Evolutionary conservation across 2,113 vertebrate genomes (phyloP), one percentile per base, ranked within the genome.

Genomic region (Ursus arctos): DNA sequence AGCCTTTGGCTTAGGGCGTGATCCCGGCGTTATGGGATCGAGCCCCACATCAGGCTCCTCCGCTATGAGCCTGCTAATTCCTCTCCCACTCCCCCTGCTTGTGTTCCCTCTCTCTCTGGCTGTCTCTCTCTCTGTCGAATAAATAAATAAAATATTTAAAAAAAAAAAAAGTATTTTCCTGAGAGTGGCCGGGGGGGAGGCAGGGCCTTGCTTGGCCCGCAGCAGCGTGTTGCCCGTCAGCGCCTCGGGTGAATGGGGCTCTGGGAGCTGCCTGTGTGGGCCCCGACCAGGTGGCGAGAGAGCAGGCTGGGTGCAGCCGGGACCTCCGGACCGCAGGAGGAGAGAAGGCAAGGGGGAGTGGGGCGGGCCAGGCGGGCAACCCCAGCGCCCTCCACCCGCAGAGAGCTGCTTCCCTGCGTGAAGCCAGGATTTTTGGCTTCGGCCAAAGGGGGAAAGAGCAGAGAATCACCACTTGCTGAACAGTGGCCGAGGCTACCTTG

Each of bases 291-390:
- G 67, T 51, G 22, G 19, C 15, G 4, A 7, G 0, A 4, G 19
- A 40, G 36, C 43, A 28, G 19, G 6, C 43, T 24, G 47, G 49
- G 40, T 0, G 0, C 24, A 24, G 31, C 51, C 13, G 0, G 61
- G 40, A 10, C 16, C 40, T 0, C 47, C 21, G 18, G n/a, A 51
- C 6, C 2, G 1, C 0, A 0, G 55, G n/a, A 57, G 16, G 7
- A 19, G 6, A 26, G 33, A 21, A 6, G 24, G 33, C 6, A 1
- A 14, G 59, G 5, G 9, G 1, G 7, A 1, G 1, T 14, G 16
- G 22, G 0, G 11, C 2, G 1, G n/a, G 43, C 26, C 6, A 0
- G 8, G 2, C 22, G 4, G 67, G 18, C 55, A 7, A 9, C 67
- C 6, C 7, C 2, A 11, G 31, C 10, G 4, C 13, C 71, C 51